Evolutionary conservation across 2,797 vertebrate species (phyloP).

Genomic region (Antennarius maculatus): DNA sequence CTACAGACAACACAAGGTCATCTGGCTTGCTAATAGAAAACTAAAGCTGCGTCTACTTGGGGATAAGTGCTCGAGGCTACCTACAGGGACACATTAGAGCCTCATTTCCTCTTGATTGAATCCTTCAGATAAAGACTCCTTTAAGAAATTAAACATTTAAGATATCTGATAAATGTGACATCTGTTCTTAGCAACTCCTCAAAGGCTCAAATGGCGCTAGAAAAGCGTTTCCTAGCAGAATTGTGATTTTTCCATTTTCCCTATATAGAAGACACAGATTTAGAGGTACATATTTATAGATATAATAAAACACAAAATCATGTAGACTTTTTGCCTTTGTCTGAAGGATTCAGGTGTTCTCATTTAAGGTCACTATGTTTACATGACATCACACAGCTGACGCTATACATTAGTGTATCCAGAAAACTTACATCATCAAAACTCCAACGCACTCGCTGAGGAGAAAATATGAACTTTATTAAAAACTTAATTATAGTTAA

Average conservation of each 20-base stretch:
- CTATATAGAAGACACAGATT: not conserved
- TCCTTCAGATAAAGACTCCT: slow-evolving; percentile 46
- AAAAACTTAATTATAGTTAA: not conserved
- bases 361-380: not conserved
- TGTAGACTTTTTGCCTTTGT: not conserved
- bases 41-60: slow-evolving; percentile 12
- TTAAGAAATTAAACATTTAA: not conserved
- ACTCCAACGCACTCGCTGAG: slow-evolving; percentile 79
- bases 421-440: slow-evolving; percentile 81
- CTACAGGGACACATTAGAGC: slow-evolving; percentile 19
- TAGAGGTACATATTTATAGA: not conserved
- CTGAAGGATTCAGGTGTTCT: slow-evolving; percentile 36
- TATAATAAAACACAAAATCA: not conserved
- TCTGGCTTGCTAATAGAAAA: slow-evolving; percentile 32
- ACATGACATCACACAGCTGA: not conserved
- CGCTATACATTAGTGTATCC: slow-evolving; percentile 3
- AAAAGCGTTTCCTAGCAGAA: not conserved
- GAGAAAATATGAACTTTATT: slow-evolving; percentile 21
- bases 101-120: slow-evolving; percentile 5
- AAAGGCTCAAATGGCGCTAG: not conserved
- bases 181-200: not conserved
- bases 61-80: not conserved
- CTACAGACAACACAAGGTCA: slow-evolving; percentile 62
- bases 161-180: not conserved
- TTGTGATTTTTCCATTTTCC: no score